Evolutionary conservation across 2,113 vertebrate species (phyloP).

Genomic region (Xenopus laevis): DNA sequence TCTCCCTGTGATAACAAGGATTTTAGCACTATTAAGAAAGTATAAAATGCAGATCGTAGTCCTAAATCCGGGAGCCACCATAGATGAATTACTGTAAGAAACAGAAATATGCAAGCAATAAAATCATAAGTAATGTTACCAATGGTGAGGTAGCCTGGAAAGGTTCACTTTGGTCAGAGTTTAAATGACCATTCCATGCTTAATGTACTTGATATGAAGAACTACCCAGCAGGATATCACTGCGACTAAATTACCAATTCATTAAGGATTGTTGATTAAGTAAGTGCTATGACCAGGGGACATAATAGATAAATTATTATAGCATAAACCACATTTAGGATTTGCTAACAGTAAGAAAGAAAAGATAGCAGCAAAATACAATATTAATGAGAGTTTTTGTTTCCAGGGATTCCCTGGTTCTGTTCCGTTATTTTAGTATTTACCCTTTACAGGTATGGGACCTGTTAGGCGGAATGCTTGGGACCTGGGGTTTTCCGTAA

Average conservation of each 20-base stretch:
- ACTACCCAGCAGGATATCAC: conserved; percentile 41
- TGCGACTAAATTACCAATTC: conserved; percentile 44
- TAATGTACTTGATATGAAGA: conserved; percentile 41
- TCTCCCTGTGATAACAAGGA: no score
- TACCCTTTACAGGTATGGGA: no score
- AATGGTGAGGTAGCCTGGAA: conserved; percentile 31
- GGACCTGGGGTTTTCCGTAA: no score
- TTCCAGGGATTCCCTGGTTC: conserved; percentile 26
- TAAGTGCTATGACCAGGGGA: conserved; percentile 43
- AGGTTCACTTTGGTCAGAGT: conserved; percentile 39
- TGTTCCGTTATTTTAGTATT: conserved; percentile 18
- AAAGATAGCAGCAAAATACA: conserved; percentile 1
- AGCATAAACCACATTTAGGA: conserved; percentile 35
- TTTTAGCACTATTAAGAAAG: no score
- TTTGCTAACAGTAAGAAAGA: conserved; percentile 25
- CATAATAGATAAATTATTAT: conserved; percentile 45
- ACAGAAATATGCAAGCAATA: conserved; percentile 30
- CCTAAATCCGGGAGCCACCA: no score
- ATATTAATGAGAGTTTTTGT: conserved; percentile 30
- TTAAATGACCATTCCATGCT: conserved; percentile 42
- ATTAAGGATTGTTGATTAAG: conserved; percentile 46
- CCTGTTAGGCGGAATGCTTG: no score
- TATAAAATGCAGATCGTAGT: no score
- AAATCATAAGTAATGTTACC: conserved; percentile 14
- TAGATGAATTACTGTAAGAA: conserved; percentile 20